These are phyloP conservation scores for Poeciliopsis turneri DNA, from an alignment of 2,797 vertebrate genomes.

Conservation along the genomic window DNA sequence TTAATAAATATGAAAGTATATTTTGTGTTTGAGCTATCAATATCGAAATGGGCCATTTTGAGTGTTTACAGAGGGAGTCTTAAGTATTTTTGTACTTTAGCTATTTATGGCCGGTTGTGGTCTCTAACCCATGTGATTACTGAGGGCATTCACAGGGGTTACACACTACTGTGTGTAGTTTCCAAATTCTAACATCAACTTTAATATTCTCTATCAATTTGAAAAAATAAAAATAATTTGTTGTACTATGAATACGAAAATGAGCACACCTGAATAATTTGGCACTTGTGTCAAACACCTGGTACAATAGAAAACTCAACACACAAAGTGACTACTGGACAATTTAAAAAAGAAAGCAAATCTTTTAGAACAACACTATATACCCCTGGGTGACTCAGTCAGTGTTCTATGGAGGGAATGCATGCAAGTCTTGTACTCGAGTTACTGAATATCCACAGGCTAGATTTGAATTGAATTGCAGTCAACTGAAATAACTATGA, in stretches of 20 bases:
- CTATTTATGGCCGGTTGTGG: not conserved
- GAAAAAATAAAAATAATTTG: not conserved
- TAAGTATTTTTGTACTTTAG: not conserved
- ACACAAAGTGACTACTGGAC: conserved; percentile 30
- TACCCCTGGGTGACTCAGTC: not conserved
- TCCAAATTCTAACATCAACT: not conserved
- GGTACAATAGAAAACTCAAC: conserved; percentile 39
- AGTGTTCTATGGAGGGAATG: not conserved
- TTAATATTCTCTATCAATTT: not conserved
- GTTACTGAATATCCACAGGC: not conserved
- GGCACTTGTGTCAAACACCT: conserved; percentile 27
- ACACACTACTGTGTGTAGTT: not conserved
- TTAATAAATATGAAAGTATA: not conserved
- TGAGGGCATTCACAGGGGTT: too few species aligned
- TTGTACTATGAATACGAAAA: not conserved
- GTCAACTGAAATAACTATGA: conserved; percentile 20
- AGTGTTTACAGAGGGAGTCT: too few species aligned
- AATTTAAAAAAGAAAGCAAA: conserved; percentile 18
- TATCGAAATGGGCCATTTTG: too few species aligned
- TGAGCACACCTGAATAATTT: not conserved
- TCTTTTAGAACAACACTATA: not conserved
- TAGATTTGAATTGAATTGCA: conserved; percentile 1
- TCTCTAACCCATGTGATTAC: not conserved
- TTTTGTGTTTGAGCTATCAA: not conserved
- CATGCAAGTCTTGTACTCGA: not conserved